Base-by-base conservation (phyloP, 1,140 invertebrate genomes). In the Pantala flavescens region DNA sequence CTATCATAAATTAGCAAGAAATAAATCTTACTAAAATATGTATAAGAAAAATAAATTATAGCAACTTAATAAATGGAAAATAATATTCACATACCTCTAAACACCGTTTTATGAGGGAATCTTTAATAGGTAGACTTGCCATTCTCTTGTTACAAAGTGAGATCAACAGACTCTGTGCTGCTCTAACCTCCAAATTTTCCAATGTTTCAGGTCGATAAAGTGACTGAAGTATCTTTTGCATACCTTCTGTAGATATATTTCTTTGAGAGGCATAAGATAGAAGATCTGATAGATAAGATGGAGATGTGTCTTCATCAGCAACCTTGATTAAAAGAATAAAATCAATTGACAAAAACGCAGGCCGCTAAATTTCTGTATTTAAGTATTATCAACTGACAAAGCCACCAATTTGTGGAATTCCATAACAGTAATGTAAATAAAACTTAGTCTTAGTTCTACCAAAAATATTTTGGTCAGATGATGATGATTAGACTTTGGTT, bases 191-290 rank as follows among this genome's bases (percentile, higher is more conserved):
- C 14, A 79, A 36, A 36, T 76, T 23, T 12, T 78, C 21, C 70
- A 23, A 63, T 9, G 70, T 76, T 14, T 74, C 43, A 43, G 49
- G 43, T 36, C 77, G 75, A 73, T 73, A 36, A 19, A 75, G 71
- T 49, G 16, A 71, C n/a, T 77, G 49, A 9, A 78, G 28, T 71
- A 81, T 23, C 55, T 70, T 72, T 74, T 77, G 77, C 23, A 75
- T 80, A 71, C 82, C 83, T 7, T 85, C 79, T 12, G 84, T 82
- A 0, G 84, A 84, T 24, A 87, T 76, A 24, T 85, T 79, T 73
- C 84, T 83, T 63, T 79, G 80, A 36, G 83, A 83, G 72, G 82
- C 82, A 79, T 83, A 89, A 9, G 82, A 76, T 9, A 88, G 79
- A 81, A 85, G 84, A 36, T 87, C 84, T 23, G 80, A 79, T 49